Percentiles rank a stretch among this genome's conserved stretches.
Evolutionary conservation across 2,888 invertebrate species (phyloP).

Genomic region (Parnassius mnemosyne): DNA sequence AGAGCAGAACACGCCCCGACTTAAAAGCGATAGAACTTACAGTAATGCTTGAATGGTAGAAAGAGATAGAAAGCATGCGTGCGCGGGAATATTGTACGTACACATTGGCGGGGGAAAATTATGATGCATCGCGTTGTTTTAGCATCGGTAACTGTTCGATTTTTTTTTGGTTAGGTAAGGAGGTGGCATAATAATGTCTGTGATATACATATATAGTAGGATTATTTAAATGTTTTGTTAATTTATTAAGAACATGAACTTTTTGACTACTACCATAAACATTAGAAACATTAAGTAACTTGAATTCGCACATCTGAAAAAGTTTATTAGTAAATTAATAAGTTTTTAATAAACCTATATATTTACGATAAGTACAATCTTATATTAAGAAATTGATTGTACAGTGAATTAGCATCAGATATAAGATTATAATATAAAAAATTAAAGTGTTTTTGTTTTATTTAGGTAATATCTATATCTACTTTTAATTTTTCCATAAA

Average conservation of each 20-base stretch:
- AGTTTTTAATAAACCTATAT: neutral
- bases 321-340: neutral
- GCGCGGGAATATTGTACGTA: slow-evolving; percentile 54
- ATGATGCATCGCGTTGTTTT: slow-evolving; percentile 78
- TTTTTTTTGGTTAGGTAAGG: slow-evolving; percentile 62
- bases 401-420: too few species aligned
- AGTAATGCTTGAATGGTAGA: slow-evolving; percentile 36
- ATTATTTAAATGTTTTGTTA: neutral
- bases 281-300: too few species aligned
- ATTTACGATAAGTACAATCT: too few species aligned
- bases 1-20: slow-evolving; percentile 65
- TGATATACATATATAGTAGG: slow-evolving; percentile 3
- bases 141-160: slow-evolving; percentile 73
- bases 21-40: slow-evolving; percentile 43
- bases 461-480: too few species aligned
- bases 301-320: neutral
- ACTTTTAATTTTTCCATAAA: too few species aligned
- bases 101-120: slow-evolving; percentile 62
- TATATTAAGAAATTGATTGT: too few species aligned
- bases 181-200: slow-evolving; percentile 34
- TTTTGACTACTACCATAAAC: too few species aligned
- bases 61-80: slow-evolving; percentile 55
- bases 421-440: too few species aligned
- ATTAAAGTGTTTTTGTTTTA: too few species aligned
- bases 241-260: neutral